phyloP scores from a whole-genome alignment of 2,888 invertebrate genomes.

The Troglohyphantes excavatus region DNA sequence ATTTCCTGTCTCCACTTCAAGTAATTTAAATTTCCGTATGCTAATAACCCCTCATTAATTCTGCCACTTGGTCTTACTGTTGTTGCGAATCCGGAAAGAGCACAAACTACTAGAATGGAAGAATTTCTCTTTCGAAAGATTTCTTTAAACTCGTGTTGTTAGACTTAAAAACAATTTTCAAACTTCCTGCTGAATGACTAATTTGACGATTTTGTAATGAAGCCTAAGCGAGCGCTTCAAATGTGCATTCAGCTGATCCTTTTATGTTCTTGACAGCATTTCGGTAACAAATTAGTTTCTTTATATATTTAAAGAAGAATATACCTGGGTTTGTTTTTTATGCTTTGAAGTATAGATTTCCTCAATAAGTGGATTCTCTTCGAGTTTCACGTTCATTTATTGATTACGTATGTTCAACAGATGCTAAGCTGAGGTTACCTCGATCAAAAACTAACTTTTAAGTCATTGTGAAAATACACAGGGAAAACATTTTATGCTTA shows the following conservation, averaged over 20 bases:
- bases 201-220: slow-evolving; percentile 3
- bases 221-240: not conserved
- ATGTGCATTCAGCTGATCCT: not conserved
- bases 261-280: too few species aligned
- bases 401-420: too few species aligned
- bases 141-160: not conserved
- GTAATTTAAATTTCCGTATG: not conserved
- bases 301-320: too few species aligned
- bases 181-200: not conserved
- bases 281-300: not conserved
- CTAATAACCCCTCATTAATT: not conserved
- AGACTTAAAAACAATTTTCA: not conserved
- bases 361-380: too few species aligned
- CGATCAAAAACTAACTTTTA: too few species aligned
- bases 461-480: too few species aligned
- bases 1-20: not conserved
- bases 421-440: too few species aligned
- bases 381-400: too few species aligned
- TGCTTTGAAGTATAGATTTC: too few species aligned
- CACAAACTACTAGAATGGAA: not conserved
- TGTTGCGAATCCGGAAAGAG: not conserved
- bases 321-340: too few species aligned
- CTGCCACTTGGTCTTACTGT: not conserved
- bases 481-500: too few species aligned
- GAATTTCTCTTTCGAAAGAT: not conserved